Evolutionary conservation across 2,888 invertebrate species (phyloP).

Genomic region (Drosophila crucigera): DNA sequence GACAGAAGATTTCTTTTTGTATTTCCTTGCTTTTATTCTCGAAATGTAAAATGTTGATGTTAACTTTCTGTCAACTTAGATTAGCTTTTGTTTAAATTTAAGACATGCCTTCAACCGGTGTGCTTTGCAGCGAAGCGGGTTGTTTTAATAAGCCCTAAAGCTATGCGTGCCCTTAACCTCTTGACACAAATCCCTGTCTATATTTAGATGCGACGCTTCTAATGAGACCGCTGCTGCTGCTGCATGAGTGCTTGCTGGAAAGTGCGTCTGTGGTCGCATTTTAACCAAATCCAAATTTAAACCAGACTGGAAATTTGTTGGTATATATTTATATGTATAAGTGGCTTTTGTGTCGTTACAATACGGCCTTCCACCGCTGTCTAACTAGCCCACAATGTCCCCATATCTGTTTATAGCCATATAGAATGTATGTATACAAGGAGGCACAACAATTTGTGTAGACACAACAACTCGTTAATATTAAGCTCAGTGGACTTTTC

Average conservation of each 20-base stretch:
- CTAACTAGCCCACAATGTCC: conserved; percentile 31
- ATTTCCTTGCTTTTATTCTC: not conserved
- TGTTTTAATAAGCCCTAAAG: conserved; percentile 4
- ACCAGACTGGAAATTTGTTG: not conserved
- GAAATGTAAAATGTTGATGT: not conserved
- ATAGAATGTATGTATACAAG: not conserved
- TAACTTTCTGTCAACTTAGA: not conserved
- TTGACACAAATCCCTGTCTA: conserved; percentile 39
- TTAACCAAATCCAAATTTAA: conserved; percentile 10
- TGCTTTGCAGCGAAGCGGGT: not conserved
- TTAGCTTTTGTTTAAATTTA: not conserved
- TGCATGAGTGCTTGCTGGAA: conserved; percentile 30
- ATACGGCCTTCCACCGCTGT: conserved; percentile 50
- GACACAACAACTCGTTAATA: not conserved
- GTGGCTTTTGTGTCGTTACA: conserved; percentile 47
- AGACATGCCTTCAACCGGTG: not conserved
- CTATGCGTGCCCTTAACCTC: conserved; percentile 7
- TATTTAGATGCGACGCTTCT: conserved; percentile 35
- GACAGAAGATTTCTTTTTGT: not conserved
- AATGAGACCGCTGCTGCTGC: conserved; percentile 14
- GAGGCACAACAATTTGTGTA: not conserved
- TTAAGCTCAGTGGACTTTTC: not conserved
- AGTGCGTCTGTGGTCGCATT: conserved; percentile 12
- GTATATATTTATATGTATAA: not conserved
- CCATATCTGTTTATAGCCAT: conserved; percentile 10